These are phyloP conservation scores for Hetaerina americana DNA, from an alignment of 1,140 invertebrate species.

Conservation along the genomic window DNA sequence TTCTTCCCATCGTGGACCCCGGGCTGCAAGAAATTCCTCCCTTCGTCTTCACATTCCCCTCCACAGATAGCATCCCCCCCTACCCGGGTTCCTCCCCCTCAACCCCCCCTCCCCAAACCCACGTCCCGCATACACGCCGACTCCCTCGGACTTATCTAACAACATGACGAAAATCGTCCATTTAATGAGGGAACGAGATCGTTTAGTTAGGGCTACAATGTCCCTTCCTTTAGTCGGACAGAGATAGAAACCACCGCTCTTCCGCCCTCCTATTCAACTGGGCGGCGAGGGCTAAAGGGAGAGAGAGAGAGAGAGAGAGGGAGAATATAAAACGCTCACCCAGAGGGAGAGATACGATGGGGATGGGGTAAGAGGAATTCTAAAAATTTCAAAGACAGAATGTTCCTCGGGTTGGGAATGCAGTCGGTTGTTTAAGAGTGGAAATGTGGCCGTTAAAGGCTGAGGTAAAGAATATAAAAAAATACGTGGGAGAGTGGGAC, in stretches of 20 bases:
- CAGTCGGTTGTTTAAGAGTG: background rate
- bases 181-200: background rate
- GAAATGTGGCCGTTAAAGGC: background rate
- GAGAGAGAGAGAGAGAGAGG: no score
- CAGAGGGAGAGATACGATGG: background rate
- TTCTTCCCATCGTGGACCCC: no score
- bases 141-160: no score
- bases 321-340: no score
- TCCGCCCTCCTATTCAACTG: no score
- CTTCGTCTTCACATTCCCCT: background rate
- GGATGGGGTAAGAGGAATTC: background rate
- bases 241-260: no score
- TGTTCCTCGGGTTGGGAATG: background rate
- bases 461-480: background rate
- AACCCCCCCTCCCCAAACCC: no score
- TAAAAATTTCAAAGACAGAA: background rate
- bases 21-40: background rate
- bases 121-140: no score
- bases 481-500: background rate
- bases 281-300: no score
- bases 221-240: no score
- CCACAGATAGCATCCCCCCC: no score
- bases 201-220: background rate
- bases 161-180: background rate
- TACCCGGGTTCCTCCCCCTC: background rate